phyloP scores from a whole-genome alignment of 2,888 invertebrate genomes.

The Lochmaea crataegi region DNA sequence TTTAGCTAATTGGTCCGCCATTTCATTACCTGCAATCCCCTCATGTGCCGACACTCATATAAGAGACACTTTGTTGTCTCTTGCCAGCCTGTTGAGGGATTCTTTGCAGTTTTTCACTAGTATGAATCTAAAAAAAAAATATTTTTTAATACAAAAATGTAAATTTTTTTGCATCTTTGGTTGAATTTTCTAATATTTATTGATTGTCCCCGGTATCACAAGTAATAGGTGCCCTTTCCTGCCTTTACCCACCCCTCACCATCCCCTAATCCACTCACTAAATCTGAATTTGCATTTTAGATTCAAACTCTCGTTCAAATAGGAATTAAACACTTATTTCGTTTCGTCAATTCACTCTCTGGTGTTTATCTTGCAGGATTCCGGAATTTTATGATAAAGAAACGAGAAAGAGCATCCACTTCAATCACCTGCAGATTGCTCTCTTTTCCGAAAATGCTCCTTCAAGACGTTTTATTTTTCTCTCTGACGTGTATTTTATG shows the following conservation, averaged over 20 bases:
- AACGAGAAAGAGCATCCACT: constrained; percentile 43
- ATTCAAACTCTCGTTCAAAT: constrained; percentile 60
- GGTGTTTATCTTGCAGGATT: constrained; percentile 58
- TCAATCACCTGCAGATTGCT: constrained; percentile 58
- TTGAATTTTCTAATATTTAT: not conserved
- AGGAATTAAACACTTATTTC: constrained; percentile 65
- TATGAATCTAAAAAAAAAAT: no score
- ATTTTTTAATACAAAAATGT: no score
- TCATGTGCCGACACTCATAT: no score
- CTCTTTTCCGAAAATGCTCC: constrained; percentile 29
- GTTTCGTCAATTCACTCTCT: constrained; percentile 57
- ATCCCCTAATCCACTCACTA: constrained; percentile 48
- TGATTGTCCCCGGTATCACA: constrained; percentile 9
- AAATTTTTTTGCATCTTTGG: no score
- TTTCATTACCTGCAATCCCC: no score
- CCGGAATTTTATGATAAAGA: constrained; percentile 55
- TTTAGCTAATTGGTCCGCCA: no score
- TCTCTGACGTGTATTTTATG: constrained; percentile 24
- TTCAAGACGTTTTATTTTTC: constrained; percentile 26
- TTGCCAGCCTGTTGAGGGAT: no score
- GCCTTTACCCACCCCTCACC: constrained; percentile 36
- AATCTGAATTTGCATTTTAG: constrained; percentile 66
- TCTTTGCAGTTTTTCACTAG: no score
- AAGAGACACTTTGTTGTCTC: no score
- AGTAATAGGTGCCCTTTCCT: constrained; percentile 40